phyloP scores from a whole-genome alignment of 2,113 vertebrate species.

The Dipodomys ordii region DNA sequence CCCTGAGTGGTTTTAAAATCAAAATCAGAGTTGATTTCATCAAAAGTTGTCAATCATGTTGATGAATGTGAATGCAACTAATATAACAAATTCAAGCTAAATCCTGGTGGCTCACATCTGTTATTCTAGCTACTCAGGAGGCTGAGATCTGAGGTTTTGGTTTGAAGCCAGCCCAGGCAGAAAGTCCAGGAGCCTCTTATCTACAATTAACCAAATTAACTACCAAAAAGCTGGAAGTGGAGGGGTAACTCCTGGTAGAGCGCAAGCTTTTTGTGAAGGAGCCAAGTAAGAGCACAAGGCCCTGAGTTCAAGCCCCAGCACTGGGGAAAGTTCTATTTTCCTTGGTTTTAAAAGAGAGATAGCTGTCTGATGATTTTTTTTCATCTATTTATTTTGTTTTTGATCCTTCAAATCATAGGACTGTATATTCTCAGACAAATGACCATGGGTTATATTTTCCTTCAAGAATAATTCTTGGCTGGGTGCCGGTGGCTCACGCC shows the following conservation, averaged over 20 bases:
- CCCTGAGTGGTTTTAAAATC: background rate
- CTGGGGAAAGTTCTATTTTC: background rate
- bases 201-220: too few relatives aligned
- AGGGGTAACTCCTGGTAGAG: too few relatives aligned
- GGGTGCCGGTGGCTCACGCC: too few relatives aligned
- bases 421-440: constrained; percentile 55
- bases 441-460: background rate
- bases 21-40: constrained; percentile 5
- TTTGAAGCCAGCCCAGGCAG: background rate
- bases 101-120: too few relatives aligned
- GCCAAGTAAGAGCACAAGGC: too few relatives aligned
- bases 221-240: too few relatives aligned
- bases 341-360: background rate
- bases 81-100: background rate
- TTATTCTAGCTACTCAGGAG: too few relatives aligned
- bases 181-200: too few relatives aligned
- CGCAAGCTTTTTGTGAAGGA: too few relatives aligned
- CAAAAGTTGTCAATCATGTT: background rate
- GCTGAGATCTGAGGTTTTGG: too few relatives aligned
- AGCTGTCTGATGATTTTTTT: background rate
- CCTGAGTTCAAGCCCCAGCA: too few relatives aligned
- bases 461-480: background rate
- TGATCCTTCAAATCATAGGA: constrained; percentile 1
- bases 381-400: constrained; percentile 33
- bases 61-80: background rate